phyloP scores from a whole-genome alignment of 2,113 vertebrate genomes.

The Pampusana beccarii region DNA sequence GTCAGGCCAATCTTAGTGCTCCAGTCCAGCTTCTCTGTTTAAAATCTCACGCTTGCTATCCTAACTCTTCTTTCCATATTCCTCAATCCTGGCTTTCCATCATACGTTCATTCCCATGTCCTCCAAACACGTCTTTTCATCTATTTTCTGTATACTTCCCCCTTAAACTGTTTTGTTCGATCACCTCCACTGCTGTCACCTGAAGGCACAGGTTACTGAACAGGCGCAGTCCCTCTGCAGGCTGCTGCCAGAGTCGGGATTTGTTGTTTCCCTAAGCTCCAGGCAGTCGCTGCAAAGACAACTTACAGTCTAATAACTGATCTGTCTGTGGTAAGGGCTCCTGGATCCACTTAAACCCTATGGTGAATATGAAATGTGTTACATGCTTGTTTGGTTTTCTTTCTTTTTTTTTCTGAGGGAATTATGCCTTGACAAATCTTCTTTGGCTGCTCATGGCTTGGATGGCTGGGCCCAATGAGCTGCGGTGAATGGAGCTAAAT shows the following conservation, averaged over 20 bases:
- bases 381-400: accelerated
- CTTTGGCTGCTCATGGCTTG: no score
- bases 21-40: not conserved
- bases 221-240: not conserved
- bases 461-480: no score
- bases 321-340: not conserved
- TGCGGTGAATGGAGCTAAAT: no score
- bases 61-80: not conserved
- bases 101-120: not conserved
- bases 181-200: not conserved
- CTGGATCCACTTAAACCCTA: not conserved
- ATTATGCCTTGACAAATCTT: not conserved
- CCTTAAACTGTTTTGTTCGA: not conserved
- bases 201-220: not conserved
- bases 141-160: accelerated
- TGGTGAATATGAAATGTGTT: not conserved
- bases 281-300: not conserved
- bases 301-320: not conserved
- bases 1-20: not conserved
- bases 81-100: not conserved
- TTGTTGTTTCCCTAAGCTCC: not conserved
- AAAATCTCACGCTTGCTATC: not conserved
- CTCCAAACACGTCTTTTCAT: not conserved
- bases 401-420: not conserved
- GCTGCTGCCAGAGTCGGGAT: not conserved